Percentiles rank a stretch among this genome's conserved stretches.
These are phyloP conservation scores for Aphidius colemani DNA, from an alignment of 2,888 invertebrate genomes.

Conservation along the genomic window DNA sequence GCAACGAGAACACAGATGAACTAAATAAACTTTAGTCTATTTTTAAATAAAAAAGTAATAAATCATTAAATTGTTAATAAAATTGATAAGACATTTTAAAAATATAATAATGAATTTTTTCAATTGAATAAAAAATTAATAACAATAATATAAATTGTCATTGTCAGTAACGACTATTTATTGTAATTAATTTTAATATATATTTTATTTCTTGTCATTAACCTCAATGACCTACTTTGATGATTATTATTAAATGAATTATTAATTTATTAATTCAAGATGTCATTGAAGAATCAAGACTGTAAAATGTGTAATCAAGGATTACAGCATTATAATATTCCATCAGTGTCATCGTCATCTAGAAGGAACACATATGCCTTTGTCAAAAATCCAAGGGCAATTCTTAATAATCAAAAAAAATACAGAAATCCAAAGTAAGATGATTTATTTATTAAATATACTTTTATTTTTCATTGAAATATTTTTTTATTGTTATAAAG, in stretches of 20 bases:
- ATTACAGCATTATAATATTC: constrained; percentile 45
- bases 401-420: constrained; percentile 50
- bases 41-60: neutral
- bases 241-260: neutral
- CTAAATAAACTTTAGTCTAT: constrained; percentile 26
- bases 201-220: neutral
- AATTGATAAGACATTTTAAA: neutral
- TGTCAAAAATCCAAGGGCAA: constrained; percentile 51
- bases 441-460: constrained; percentile 4
- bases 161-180: neutral
- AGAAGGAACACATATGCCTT: constrained; percentile 47
- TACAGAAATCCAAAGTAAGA: constrained; percentile 45
- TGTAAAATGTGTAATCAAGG: constrained; percentile 54
- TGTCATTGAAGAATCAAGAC: constrained; percentile 48
- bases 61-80: too few species aligned
- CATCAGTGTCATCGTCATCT: constrained; percentile 34
- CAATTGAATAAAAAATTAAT: neutral
- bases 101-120: neutral
- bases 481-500: neutral
- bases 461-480: neutral
- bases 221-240: neutral
- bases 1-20: constrained; percentile 32
- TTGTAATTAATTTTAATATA: neutral
- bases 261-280: constrained; percentile 30
- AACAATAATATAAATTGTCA: neutral